phyloP scores from a whole-genome alignment of 2,113 vertebrate species.

The Actinemys pallida region DNA sequence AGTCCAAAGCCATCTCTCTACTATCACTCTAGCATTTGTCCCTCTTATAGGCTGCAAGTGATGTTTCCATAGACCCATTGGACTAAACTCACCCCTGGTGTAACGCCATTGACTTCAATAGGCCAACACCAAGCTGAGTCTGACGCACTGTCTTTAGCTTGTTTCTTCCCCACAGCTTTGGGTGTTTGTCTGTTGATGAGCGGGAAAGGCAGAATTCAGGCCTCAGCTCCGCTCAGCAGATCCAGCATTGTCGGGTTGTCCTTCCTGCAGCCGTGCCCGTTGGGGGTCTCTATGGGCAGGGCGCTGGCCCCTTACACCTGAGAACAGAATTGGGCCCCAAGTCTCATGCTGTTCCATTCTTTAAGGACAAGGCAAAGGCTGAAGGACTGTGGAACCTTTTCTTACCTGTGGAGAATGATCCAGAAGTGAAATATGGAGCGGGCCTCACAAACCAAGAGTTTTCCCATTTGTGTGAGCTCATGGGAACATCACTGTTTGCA shows the following conservation, averaged over 20 bases:
- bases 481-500: conserved; percentile 75
- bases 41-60: background rate
- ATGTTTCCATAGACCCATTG: background rate
- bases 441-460: conserved; percentile 77
- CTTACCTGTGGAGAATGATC: conserved; percentile 73
- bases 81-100: background rate
- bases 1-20: background rate
- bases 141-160: background rate
- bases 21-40: background rate
- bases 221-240: background rate
- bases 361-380: conserved; percentile 72
- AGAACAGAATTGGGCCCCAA: background rate
- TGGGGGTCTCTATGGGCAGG: background rate
- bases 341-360: background rate
- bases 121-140: background rate
- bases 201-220: background rate
- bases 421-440: conserved; percentile 69
- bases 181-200: background rate
- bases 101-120: background rate
- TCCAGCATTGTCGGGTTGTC: background rate
- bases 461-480: conserved; percentile 75
- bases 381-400: conserved; percentile 81
- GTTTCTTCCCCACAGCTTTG: background rate
- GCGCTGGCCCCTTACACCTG: background rate
- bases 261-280: background rate